Percentiles rank a stretch among this genome's conserved stretches.
Evolutionary conservation across 2,113 vertebrate genomes (phyloP).

Genomic region (Varanus komodoensis): DNA sequence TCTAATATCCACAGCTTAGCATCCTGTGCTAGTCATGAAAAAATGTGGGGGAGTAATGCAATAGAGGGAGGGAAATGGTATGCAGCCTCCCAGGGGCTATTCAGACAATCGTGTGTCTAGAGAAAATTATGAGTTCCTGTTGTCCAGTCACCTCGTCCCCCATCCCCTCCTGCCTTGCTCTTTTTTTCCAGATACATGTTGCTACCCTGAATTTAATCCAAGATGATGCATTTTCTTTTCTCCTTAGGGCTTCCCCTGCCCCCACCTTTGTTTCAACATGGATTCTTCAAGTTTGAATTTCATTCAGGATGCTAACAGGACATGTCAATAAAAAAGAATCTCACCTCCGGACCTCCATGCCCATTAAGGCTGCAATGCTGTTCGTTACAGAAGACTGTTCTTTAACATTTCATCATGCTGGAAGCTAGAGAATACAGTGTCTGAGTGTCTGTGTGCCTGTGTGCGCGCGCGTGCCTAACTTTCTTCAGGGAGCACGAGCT

Average conservation of each 20-base stretch:
- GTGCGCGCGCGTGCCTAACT: neutral
- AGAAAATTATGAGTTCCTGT: constrained; percentile 63
- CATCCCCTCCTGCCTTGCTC: neutral
- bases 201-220: neutral
- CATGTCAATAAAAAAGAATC: neutral
- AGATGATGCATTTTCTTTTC: neutral
- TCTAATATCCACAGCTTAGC: constrained; percentile 47
- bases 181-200: constrained; percentile 46
- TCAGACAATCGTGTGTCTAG: constrained; percentile 46
- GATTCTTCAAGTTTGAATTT: neutral
- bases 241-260: neutral
- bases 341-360: neutral
- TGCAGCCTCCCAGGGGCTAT: constrained; percentile 56
- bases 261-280: neutral
- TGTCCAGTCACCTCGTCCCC: constrained; percentile 35
- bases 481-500: neutral
- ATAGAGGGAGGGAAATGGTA: constrained; percentile 61
- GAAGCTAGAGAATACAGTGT: neutral
- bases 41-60: constrained; percentile 58
- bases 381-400: neutral
- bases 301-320: neutral
- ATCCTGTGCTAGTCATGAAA: constrained; percentile 51
- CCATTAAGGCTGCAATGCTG: neutral
- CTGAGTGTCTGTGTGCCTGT: too few relatives aligned
- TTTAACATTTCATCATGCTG: neutral